A percentile compares a stretch with the other conserved stretches of the same genome.
phyloP scores from a whole-genome alignment of 35 echinoderm and acorn worm genomes.

The Hemicentrotus pulcherrimus region DNA sequence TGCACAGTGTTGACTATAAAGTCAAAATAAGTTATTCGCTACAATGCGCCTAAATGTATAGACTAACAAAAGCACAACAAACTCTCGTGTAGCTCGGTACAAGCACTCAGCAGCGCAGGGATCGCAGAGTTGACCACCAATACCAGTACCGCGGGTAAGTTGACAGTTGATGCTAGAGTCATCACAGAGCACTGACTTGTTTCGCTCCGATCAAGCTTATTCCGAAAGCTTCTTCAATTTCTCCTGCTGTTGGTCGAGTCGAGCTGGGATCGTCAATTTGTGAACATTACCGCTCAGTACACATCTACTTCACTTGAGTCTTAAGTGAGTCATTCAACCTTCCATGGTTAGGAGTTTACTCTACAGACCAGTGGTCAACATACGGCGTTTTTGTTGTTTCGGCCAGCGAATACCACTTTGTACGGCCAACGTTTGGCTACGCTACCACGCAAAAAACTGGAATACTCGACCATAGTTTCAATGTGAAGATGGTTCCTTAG shows the following conservation, averaged over 20 bases:
- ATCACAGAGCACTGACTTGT: background rate
- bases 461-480: background rate
- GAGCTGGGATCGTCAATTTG: background rate
- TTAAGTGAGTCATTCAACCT: constrained; percentile 14
- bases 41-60: background rate
- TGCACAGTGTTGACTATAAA: background rate
- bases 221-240: constrained; percentile 2
- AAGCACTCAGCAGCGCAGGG: background rate
- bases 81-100: background rate
- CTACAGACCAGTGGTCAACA: constrained; percentile 26
- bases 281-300: constrained; percentile 22
- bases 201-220: background rate
- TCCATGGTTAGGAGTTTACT: constrained; percentile 22
- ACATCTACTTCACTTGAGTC: background rate
- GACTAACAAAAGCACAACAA: background rate
- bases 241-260: background rate
- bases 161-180: background rate
- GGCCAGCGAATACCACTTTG: background rate
- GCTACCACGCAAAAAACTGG: background rate
- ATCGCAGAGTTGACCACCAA: background rate
- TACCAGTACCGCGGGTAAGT: background rate
- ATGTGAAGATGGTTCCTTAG: background rate
- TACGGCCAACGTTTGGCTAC: background rate
- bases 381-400: background rate
- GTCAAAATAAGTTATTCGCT: background rate